These are phyloP conservation scores for Varanus komodoensis DNA, from an alignment of 2,113 vertebrate species.

Conservation along the genomic window DNA sequence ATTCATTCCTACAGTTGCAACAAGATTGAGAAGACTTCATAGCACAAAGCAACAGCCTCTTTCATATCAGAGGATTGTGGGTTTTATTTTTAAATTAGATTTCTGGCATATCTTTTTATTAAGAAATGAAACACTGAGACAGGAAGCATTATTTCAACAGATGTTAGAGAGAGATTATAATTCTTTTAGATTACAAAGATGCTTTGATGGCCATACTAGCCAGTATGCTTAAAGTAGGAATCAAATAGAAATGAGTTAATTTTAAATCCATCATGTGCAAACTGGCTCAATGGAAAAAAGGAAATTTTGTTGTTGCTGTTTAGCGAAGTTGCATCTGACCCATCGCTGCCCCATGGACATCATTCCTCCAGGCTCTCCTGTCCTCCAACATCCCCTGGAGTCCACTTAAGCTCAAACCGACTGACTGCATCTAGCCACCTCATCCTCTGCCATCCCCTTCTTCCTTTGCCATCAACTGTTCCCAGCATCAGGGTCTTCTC, in stretches of 20 bases:
- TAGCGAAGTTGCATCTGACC: no score
- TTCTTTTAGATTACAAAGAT: not conserved
- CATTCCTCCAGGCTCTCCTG: no score
- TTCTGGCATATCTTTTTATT: not conserved
- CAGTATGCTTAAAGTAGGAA: not conserved
- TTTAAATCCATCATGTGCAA: not conserved
- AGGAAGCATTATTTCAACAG: not conserved
- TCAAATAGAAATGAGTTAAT: not conserved
- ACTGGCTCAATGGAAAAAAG: not conserved
- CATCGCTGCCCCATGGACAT: no score
- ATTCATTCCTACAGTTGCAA: no score
- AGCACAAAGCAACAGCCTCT: no score
- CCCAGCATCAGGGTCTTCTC: no score
- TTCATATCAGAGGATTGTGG: not conserved
- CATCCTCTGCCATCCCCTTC: no score
- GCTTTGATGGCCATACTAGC: not conserved
- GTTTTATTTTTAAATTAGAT: not conserved
- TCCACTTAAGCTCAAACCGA: no score
- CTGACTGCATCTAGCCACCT: no score
- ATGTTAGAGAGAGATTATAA: not conserved
- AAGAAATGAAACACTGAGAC: not conserved
- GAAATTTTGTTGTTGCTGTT: not conserved
- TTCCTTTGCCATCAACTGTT: no score
- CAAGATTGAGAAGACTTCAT: no score
- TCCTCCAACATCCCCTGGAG: no score